Conservation (phyloP, 2,888 invertebrate species). For the Drosophila putrida region DNA sequence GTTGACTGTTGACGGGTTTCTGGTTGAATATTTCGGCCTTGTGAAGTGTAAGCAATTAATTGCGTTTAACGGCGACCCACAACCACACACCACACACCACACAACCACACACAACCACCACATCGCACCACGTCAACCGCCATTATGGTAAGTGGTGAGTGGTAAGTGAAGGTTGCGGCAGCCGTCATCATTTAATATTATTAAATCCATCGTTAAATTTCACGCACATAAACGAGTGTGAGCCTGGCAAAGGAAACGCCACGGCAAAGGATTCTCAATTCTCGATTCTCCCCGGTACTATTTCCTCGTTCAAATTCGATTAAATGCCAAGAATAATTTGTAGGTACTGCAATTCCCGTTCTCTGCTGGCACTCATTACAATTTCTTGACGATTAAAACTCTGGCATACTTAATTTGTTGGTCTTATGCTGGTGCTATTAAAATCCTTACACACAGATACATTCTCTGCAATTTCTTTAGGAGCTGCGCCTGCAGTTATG, state of each 20-base stretch:
- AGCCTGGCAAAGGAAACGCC: background rate
- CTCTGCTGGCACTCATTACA: conserved; percentile 18
- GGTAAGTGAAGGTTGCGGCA: conserved; percentile 40
- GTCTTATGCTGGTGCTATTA: conserved; percentile 62
- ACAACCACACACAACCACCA: conserved; percentile 6
- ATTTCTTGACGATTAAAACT: conserved; percentile 10
- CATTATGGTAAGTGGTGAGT: conserved; percentile 66
- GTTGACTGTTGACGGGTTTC: conserved; percentile 30
- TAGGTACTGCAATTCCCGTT: conserved; percentile 51
- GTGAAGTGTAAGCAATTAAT: conserved; percentile 59
- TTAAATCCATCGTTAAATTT: conserved; percentile 54
- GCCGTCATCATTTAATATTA: conserved; percentile 63
- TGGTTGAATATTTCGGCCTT: conserved; percentile 36
- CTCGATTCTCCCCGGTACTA: too few relatives aligned
- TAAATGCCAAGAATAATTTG: conserved; percentile 65
- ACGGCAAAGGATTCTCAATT: conserved; percentile 4
- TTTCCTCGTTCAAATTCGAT: conserved; percentile 65
- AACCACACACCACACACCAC: conserved; percentile 31
- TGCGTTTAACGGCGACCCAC: conserved; percentile 51
- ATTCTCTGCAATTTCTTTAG: conserved; percentile 5
- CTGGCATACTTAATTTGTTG: conserved; percentile 26
- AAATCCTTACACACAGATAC: conserved; percentile 49
- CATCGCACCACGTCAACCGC: conserved; percentile 7
- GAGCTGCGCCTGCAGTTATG: conserved; percentile 65
- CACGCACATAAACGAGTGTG: conserved; percentile 47